Percentiles rank a stretch among this genome's conserved stretches.
Conservation (phyloP, 2,797 vertebrate genomes). For the Syngnathus acus region DNA sequence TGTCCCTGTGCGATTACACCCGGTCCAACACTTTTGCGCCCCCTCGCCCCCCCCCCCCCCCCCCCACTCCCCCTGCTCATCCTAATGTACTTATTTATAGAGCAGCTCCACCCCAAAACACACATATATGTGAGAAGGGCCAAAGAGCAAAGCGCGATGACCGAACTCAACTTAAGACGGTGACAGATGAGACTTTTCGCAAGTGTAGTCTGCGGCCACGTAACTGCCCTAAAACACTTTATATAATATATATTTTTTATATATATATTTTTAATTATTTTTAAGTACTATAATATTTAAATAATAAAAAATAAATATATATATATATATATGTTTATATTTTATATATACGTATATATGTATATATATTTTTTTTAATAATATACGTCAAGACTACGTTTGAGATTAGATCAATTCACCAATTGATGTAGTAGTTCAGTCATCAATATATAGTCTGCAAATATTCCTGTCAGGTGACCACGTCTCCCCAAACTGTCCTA, state of each 20-base stretch:
- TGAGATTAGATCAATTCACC: neutral
- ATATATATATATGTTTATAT: too few relatives aligned
- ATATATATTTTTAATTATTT: too few relatives aligned
- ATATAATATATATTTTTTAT: too few relatives aligned
- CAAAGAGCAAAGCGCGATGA: neutral
- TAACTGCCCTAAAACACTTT: neutral
- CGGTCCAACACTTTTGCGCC: slow-evolving; percentile 59
- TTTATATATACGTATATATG: too few relatives aligned
- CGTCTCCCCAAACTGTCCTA: neutral
- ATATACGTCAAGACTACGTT: neutral
- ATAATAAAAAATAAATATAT: too few relatives aligned
- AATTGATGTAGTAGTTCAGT: neutral
- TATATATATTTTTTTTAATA: too few relatives aligned
- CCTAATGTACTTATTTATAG: slow-evolving; percentile 75
- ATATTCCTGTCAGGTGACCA: slow-evolving; percentile 1
- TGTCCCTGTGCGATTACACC: slow-evolving; percentile 71
- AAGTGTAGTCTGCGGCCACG: neutral
- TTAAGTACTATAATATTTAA: too few relatives aligned
- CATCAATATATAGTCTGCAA: neutral
- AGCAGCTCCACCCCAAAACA: slow-evolving; percentile 24
- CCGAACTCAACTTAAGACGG: neutral
- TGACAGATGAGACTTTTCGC: neutral
- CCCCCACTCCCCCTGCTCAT: too few relatives aligned
- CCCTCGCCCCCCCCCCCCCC: neutral
- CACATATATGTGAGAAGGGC: slow-evolving; percentile 12